Evolutionary conservation across 2,113 vertebrate genomes (phyloP), one percentile per base, ranked within the genome.

Genomic region (Rhinopithecus roxellana): DNA sequence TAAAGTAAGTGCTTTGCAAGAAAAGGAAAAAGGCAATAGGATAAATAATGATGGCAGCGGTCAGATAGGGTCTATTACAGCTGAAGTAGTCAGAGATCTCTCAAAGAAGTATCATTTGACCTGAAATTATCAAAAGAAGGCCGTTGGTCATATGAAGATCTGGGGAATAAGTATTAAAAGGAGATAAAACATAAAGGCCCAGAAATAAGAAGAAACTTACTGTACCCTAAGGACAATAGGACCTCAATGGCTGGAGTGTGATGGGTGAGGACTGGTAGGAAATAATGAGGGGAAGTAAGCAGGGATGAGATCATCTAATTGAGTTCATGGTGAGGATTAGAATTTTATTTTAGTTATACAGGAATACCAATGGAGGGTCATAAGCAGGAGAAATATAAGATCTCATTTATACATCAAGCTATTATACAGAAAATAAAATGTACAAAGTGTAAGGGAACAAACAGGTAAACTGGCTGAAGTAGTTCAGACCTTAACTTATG

Each of bases 121-220:
- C 3, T 48, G 20, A 89, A 89, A 86, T 80, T 30, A 95, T 83
- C 32, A 91, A 90, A 89, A 94, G n/a, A 80, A 82, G 45, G 30
- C 6, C 12, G 32, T 38, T 8, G 45, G 9, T 79, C 48, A 59
- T 48, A 79, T 10, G 40, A 94, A 83, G 57, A 92, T 74, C 32
- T 61, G 7, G 45, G 30, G 17, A 16, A 92, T 82, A 38, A 79
- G 14, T 45, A 89, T 27, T 35, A 40, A 13, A 30, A 52, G 72
- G 38, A 57, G 22, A 96, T 1, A 50, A 86, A 55, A 79, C 22
- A 92, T 5, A 64, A 95, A 94, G 57, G 1, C 16, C 27, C 59
- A 70, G 45, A 64, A 30, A 84, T 57, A 27, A 86, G 61, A 93
- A 78, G 64, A 9, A 74, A 43, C 22, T 40, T 77, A 30, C 38